Evolutionary conservation across 2,888 invertebrate genomes (phyloP).

Genomic region (Agapostemon virescens): DNA sequence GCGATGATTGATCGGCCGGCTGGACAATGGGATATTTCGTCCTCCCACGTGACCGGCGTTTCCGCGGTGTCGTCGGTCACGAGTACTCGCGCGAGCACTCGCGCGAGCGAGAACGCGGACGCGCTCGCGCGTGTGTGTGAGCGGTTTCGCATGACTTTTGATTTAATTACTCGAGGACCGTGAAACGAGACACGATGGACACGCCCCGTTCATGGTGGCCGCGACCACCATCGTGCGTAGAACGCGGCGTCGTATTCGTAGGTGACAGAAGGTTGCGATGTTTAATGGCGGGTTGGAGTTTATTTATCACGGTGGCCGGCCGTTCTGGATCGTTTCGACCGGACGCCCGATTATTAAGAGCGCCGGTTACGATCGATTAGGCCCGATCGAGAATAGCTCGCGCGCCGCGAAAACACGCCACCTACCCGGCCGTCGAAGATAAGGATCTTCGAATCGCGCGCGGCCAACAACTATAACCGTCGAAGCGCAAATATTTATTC

Average conservation of each 20-base stretch:
- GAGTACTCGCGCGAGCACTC: too few species aligned
- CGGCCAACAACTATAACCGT: conserved; percentile 54
- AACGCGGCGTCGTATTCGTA: conserved; percentile 1
- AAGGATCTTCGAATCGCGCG: conserved; percentile 51
- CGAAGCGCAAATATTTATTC: conserved; percentile 56
- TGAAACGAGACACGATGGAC: conserved; percentile 34
- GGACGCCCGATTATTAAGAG: conserved; percentile 43
- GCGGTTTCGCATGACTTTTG: conserved; percentile 31
- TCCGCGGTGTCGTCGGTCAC: conserved; percentile 12
- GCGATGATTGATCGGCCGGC: conserved; percentile 46
- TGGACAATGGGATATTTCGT: conserved; percentile 48
- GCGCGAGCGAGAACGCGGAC: too few species aligned
- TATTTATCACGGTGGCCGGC: conserved; percentile 39
- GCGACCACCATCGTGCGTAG: conserved; percentile 8
- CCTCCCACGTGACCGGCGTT: conserved; percentile 46
- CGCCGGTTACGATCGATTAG: conserved; percentile 42
- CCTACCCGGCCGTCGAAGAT: conserved; percentile 43
- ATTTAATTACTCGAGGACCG: conserved; percentile 51
- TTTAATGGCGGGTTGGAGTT: conserved; percentile 22
- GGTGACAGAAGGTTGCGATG: conserved; percentile 27
- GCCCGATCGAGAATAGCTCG: conserved; percentile 2
- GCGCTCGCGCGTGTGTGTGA: too few species aligned
- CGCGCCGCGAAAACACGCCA: conserved; percentile 29
- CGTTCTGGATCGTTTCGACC: conserved; percentile 15
- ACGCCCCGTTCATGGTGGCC: conserved; percentile 1